phyloP scores from a whole-genome alignment of 2,113 vertebrate species.

The Platysternon megacephalum region DNA sequence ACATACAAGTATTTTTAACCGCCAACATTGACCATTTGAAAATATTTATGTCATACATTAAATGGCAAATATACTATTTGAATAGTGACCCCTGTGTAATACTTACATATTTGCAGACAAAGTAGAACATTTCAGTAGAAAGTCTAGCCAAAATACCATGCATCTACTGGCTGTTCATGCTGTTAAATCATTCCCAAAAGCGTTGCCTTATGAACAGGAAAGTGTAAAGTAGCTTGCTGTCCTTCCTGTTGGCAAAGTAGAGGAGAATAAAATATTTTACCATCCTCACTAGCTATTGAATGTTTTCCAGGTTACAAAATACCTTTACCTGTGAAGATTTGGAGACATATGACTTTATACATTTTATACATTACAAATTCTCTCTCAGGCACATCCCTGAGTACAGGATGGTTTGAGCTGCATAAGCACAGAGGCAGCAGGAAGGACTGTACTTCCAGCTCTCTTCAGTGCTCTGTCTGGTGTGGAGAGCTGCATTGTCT shows the following conservation, averaged over 20 bases:
- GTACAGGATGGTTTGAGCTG: not conserved
- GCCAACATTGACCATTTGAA: not conserved
- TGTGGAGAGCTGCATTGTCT: not conserved
- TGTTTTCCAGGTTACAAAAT: not conserved
- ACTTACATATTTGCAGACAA: not conserved
- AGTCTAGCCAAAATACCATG: not conserved
- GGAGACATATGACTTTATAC: not conserved
- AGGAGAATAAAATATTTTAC: not conserved
- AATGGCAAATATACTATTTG: not conserved
- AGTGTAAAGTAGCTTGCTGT: not conserved
- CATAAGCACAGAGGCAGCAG: no score
- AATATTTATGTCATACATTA: not conserved
- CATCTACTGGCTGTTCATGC: not conserved
- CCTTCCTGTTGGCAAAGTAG: not conserved
- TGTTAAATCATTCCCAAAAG: not conserved
- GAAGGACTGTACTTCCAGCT: not conserved
- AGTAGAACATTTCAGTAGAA: not conserved
- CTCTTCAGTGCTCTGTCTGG: not conserved
- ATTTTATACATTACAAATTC: not conserved
- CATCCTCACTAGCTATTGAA: not conserved
- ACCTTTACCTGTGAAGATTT: not conserved
- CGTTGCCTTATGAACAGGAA: not conserved
- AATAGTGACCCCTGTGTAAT: not conserved
- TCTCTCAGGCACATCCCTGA: not conserved
- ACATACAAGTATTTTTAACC: not conserved